These are phyloP conservation scores for Bothrops alternatus DNA, from an alignment of 2,797 vertebrate species.

Conservation along the genomic window DNA sequence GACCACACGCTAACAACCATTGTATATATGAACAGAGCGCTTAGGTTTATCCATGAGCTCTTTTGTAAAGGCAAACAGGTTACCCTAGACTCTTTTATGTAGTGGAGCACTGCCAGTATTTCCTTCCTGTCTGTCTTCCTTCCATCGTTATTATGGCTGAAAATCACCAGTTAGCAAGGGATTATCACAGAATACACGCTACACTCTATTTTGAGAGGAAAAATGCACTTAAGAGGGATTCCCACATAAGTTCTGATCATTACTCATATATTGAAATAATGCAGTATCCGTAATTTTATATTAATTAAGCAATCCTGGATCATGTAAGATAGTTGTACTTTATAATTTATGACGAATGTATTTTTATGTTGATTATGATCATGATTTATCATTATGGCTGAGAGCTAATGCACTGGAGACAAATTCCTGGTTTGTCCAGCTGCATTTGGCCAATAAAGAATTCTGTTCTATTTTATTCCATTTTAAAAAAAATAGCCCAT, in stretches of 20 bases:
- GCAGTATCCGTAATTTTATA: not conserved
- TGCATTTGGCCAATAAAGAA: too few relatives aligned
- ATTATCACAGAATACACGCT: not conserved
- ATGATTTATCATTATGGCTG: too few relatives aligned
- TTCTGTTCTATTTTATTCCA: too few relatives aligned
- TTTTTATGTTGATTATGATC: too few relatives aligned
- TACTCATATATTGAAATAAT: not conserved
- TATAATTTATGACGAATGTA: too few relatives aligned
- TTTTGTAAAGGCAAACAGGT: not conserved
- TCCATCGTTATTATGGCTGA: not conserved
- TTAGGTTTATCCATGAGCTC: not conserved
- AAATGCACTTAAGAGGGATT: not conserved
- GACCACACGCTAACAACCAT: not conserved
- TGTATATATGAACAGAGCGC: not conserved
- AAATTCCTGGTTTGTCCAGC: too few relatives aligned
- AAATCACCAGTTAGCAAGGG: not conserved
- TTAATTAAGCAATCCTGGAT: not conserved
- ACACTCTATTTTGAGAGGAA: not conserved
- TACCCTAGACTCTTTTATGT: not conserved
- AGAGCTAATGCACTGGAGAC: too few relatives aligned
- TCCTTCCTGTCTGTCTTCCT: conserved; percentile 9
- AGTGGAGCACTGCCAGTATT: not conserved
- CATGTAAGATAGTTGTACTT: not conserved
- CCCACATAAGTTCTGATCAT: not conserved
- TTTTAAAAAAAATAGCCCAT: not conserved